phyloP scores from a whole-genome alignment of 2,113 vertebrate genomes.

The Microtus richardsoni region DNA sequence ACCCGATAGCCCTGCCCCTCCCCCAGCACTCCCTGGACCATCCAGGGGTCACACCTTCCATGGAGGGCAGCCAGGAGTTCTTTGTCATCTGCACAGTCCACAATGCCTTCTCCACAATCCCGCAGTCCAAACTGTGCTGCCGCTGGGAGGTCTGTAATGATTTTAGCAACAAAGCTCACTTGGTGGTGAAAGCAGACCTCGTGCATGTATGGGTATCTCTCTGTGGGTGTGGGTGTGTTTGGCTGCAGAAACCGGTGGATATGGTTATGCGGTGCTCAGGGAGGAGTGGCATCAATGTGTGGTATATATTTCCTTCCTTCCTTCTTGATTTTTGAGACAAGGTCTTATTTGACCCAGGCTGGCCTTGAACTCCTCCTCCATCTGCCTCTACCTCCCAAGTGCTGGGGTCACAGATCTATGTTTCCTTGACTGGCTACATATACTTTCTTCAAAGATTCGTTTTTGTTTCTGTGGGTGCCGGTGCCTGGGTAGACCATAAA shows the following conservation, averaged over 20 bases:
- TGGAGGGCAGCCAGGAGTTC: neutral
- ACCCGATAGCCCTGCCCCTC: neutral
- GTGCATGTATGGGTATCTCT: neutral
- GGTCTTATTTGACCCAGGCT: neutral
- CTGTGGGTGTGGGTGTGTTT: neutral
- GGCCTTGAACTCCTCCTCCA: neutral
- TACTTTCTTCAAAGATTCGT: neutral
- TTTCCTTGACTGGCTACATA: neutral
- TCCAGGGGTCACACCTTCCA: neutral
- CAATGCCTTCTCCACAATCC: neutral
- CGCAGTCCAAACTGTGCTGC: neutral
- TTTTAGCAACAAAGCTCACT: slow-evolving; percentile 22
- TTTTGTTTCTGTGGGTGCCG: neutral
- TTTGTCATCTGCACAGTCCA: neutral
- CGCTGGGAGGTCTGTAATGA: neutral
- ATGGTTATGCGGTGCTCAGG: neutral
- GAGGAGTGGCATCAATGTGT: neutral
- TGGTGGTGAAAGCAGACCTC: neutral
- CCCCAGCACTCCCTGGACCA: neutral
- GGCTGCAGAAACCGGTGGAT: neutral
- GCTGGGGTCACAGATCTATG: neutral
- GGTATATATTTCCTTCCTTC: neutral
- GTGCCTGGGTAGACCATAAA: neutral
- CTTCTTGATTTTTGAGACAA: neutral
- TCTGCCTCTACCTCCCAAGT: neutral